Evolutionary conservation across 2,797 vertebrate genomes (phyloP).

Genomic region (Rhinoraja longicauda): DNA sequence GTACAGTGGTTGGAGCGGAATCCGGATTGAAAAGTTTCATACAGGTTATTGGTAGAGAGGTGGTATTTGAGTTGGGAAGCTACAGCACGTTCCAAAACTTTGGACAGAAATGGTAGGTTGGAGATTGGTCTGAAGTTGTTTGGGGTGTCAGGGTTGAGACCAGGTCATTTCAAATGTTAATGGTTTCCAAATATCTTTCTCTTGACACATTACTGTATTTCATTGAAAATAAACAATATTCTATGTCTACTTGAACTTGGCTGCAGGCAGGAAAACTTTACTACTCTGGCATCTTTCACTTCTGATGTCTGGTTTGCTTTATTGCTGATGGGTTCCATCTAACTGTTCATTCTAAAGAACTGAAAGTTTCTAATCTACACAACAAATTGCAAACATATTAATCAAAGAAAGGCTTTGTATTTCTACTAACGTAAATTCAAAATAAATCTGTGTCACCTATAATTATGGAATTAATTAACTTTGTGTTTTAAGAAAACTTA

Average conservation of each 20-base stretch:
- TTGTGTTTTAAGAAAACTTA: not conserved
- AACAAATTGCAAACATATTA: not conserved
- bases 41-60: too few relatives aligned
- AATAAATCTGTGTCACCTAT: not conserved
- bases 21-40: too few relatives aligned
- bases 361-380: not conserved
- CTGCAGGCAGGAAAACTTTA: not conserved
- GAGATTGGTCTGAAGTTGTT: too few relatives aligned
- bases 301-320: too few relatives aligned
- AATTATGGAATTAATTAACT: not conserved
- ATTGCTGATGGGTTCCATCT: not conserved
- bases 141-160: too few relatives aligned
- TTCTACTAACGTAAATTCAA: not conserved
- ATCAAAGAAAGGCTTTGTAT: not conserved
- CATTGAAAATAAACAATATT: not conserved
- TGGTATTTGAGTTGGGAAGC: too few relatives aligned
- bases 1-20: too few relatives aligned
- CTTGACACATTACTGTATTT: not conserved
- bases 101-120: too few relatives aligned
- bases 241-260: not conserved
- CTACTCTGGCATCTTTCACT: not conserved
- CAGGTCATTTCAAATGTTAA: not conserved
- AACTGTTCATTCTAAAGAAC: not conserved
- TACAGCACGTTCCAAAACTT: too few relatives aligned
- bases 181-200: not conserved